A percentile compares a stretch with the other conserved stretches of the same genome.
Conservation (phyloP, 2,113 vertebrate genomes). For the Chlorodrepanis virens region DNA sequence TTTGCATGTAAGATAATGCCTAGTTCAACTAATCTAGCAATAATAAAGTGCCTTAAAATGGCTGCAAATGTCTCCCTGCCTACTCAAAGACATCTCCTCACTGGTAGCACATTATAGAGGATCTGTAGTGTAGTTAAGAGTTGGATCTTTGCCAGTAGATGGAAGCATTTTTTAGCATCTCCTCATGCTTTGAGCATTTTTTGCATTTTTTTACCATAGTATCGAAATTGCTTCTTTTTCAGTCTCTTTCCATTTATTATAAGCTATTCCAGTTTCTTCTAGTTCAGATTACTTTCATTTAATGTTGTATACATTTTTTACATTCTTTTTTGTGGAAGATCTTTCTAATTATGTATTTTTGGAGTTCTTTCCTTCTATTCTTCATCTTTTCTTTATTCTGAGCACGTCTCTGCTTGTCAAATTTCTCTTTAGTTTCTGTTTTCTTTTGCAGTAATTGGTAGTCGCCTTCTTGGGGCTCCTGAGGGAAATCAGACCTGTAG, state of each 20-base stretch:
- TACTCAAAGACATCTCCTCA: constrained; percentile 50
- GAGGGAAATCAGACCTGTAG: constrained; percentile 11
- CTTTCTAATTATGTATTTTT: constrained; percentile 1
- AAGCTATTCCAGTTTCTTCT: not conserved
- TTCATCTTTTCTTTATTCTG: constrained; percentile 4
- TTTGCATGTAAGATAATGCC: not conserved
- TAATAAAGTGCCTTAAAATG: constrained; percentile 51
- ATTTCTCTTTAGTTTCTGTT: constrained; percentile 49
- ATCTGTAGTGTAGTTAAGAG: constrained; percentile 27
- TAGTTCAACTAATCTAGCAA: not conserved
- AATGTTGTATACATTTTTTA: constrained; percentile 32
- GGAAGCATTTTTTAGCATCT: constrained; percentile 57
- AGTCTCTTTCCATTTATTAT: constrained; percentile 26
- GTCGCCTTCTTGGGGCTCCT: not conserved
- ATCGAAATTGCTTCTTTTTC: constrained; percentile 49
- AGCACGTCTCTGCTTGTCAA: constrained; percentile 23
- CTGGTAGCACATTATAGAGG: constrained; percentile 20
- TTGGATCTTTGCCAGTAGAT: constrained; percentile 40
- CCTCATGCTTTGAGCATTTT: constrained; percentile 34
- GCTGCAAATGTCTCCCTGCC: constrained; percentile 50
- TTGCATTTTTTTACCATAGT: not conserved
- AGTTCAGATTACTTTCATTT: constrained; percentile 44
- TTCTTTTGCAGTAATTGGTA: constrained; percentile 44
- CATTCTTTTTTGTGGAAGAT: not conserved
- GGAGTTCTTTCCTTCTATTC: not conserved